A percentile compares a stretch with the other conserved stretches of the same genome.
Conservation (phyloP, 1,140 invertebrate genomes). For the Conopomorpha cramerella region DNA sequence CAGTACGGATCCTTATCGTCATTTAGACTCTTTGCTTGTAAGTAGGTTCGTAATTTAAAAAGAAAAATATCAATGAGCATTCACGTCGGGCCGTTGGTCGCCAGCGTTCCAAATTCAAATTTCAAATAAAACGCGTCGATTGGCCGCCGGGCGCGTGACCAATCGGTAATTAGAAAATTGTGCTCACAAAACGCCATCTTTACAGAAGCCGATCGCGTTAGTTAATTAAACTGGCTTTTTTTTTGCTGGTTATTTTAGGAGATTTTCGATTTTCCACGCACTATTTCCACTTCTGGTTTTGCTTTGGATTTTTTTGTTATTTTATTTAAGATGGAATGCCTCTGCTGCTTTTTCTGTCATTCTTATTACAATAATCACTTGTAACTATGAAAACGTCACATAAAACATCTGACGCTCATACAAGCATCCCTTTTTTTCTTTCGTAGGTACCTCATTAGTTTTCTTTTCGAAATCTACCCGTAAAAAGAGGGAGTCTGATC, state of each 20-base stretch:
- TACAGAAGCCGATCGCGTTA: slow-evolving; percentile 53
- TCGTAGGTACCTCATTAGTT: too few species aligned
- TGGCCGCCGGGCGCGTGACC: slow-evolving; percentile 47
- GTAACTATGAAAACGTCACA: too few species aligned
- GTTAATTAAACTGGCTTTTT: slow-evolving; percentile 47
- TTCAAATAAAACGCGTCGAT: slow-evolving; percentile 29
- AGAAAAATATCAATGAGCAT: slow-evolving; percentile 6
- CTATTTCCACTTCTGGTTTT: slow-evolving; percentile 53
- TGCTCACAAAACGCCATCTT: slow-evolving; percentile 39
- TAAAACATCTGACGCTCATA: too few species aligned
- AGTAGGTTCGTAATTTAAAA: neutral
- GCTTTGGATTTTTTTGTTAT: slow-evolving; percentile 23
- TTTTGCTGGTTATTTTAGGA: too few species aligned
- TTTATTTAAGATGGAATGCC: slow-evolving; percentile 5
- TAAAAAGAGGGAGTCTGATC: too few species aligned
- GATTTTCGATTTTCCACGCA: slow-evolving; percentile 50
- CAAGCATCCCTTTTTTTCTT: too few species aligned
- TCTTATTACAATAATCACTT: too few species aligned
- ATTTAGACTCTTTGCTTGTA: slow-evolving; percentile 20
- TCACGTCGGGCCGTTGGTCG: too few species aligned
- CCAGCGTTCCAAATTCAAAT: slow-evolving; percentile 53
- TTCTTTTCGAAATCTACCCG: too few species aligned
- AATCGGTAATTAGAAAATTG: slow-evolving; percentile 58
- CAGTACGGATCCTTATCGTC: too few species aligned
- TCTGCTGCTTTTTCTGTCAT: too few species aligned